A percentile compares a stretch with the other conserved stretches of the same genome.
phyloP scores from a whole-genome alignment of 2,888 invertebrate genomes.

The Lumbricus terrestris region DNA sequence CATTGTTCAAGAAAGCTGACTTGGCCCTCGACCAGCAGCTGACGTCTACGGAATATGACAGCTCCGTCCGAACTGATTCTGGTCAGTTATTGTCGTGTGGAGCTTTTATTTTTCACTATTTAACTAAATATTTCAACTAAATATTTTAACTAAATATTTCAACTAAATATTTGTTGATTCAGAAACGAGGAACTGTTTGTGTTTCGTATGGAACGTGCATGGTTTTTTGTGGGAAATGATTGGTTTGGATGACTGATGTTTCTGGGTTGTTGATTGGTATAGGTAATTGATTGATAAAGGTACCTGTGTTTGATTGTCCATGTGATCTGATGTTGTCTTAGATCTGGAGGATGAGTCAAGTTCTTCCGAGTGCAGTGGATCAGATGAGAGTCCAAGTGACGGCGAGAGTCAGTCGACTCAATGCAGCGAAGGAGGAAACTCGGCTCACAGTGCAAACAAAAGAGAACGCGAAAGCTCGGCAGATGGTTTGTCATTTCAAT shows the following conservation, averaged over 20 bases:
- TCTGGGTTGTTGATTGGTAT: not conserved
- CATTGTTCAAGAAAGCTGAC: not conserved
- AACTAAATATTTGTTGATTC: not conserved
- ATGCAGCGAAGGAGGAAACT: slow-evolving; percentile 27
- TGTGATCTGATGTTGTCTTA: not conserved
- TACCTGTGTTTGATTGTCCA: too few species aligned
- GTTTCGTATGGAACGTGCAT: not conserved
- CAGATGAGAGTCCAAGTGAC: slow-evolving; percentile 31
- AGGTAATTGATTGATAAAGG: not conserved
- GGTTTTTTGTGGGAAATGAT: not conserved
- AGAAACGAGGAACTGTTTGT: not conserved
- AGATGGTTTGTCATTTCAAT: slow-evolving; percentile 13
- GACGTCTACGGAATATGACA: slow-evolving; percentile 14
- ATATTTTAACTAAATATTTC: too few species aligned
- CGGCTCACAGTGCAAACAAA: slow-evolving; percentile 26
- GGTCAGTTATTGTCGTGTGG: slow-evolving; percentile 3
- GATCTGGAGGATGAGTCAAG: not conserved
- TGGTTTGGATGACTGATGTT: not conserved
- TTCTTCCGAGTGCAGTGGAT: slow-evolving; percentile 22
- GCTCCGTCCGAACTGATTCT: slow-evolving; percentile 6
- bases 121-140: not conserved
- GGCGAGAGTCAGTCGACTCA: slow-evolving; percentile 34
- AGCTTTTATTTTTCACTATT: not conserved
- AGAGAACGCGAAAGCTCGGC: slow-evolving; percentile 20
- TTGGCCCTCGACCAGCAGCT: not conserved